Conservation (phyloP, 2,797 vertebrate genomes). For the Propithecus perrieri region DNA sequence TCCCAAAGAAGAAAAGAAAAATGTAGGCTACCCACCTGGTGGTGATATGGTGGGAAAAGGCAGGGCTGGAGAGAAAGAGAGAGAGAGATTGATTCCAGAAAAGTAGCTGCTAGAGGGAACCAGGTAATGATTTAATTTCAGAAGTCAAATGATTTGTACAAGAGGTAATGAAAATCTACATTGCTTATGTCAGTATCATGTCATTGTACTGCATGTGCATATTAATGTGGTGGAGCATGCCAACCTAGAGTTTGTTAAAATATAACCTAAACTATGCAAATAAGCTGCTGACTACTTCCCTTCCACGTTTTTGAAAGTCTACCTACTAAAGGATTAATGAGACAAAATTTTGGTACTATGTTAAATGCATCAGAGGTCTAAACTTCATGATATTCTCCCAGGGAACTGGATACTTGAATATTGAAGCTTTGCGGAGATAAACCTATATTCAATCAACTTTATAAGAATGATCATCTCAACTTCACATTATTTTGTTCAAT, state of each 20-base stretch:
- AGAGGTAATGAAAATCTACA: not conserved
- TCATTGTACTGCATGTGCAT: not conserved
- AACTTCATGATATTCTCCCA: conserved; percentile 41
- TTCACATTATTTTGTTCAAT: conserved; percentile 57
- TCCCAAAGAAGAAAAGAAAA: not conserved
- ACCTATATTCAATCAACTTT: conserved; percentile 23
- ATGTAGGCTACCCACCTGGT: not conserved
- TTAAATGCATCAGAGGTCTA: conserved; percentile 37
- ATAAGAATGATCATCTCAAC: conserved; percentile 50
- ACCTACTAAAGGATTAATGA: not conserved
- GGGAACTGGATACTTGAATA: not conserved
- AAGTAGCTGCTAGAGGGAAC: not conserved
- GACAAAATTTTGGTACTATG: not conserved
- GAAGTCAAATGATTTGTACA: not conserved
- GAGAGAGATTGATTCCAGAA: not conserved
- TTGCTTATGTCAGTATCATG: not conserved
- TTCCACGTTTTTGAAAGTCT: not conserved
- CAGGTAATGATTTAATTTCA: not conserved
- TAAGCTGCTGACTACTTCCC: not conserved
- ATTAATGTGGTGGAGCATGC: not conserved
- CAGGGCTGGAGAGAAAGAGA: no score
- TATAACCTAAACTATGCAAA: not conserved
- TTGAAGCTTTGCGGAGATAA: conserved; percentile 49
- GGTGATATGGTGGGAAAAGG: not conserved
- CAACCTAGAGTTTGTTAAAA: not conserved